A percentile compares a stretch with the other conserved stretches of the same genome.
Conservation (phyloP, 2,797 vertebrate species). For the Tympanoctomys barrerae region DNA sequence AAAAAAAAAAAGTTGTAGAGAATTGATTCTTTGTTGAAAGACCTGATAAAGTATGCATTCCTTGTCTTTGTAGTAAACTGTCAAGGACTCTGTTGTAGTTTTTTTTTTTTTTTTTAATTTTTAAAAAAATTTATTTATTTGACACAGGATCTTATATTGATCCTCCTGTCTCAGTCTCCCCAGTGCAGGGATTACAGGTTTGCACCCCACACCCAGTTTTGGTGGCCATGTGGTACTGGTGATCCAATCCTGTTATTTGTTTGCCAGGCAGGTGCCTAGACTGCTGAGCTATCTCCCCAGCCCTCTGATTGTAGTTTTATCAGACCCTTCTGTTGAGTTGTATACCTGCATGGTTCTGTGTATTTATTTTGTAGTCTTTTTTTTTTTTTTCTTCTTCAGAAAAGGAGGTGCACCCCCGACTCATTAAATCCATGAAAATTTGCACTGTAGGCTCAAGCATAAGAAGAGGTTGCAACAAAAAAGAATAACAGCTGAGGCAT, state of each 20-base stretch:
- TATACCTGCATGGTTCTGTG: not conserved
- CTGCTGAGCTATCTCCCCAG: not conserved
- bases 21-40: not conserved
- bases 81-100: not conserved
- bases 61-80: not conserved
- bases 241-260: too few relatives aligned
- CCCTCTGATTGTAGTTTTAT: not conserved
- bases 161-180: too few relatives aligned
- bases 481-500: not conserved
- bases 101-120: too few relatives aligned
- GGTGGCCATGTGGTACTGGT: too few relatives aligned
- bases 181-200: too few relatives aligned
- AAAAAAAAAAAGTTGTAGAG: not conserved
- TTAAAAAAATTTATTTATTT: too few relatives aligned
- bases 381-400: not conserved
- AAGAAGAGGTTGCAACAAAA: not conserved
- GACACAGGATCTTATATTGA: too few relatives aligned
- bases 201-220: too few relatives aligned
- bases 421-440: constrained; percentile 10
- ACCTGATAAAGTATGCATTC: not conserved
- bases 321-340: not conserved
- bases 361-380: not conserved
- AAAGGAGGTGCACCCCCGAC: not conserved
- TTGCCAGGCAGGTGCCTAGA: too few relatives aligned
- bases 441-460: not conserved